Evolutionary conservation across 2,797 vertebrate species (phyloP), one percentile per base, ranked within the genome.

Genomic region (Mormyrus proboscirostris): DNA sequence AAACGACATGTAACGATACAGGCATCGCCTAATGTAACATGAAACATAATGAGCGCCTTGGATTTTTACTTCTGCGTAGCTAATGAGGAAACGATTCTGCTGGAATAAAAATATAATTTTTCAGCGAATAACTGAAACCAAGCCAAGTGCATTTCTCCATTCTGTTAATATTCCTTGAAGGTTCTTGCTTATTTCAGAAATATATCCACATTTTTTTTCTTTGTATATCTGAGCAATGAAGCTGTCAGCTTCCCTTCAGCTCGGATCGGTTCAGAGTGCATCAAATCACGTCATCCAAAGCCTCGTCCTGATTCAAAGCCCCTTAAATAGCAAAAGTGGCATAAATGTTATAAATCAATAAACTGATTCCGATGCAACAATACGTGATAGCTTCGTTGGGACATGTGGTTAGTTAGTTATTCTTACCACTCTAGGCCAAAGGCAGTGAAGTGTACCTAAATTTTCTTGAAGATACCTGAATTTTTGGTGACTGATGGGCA

Each of bases 271-370:
- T 79, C 73, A 79, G 38, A 38, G 38, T 44, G 73, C 73, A 79
- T 79, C 73, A 79, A 76, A 44, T 79, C 73, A 79, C 73, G 73
- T 79, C 73, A 79, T 19, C 38, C 73, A 79, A 79, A 44, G 73
- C 73, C 73, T 2, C 73, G 38, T 79, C 38, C 73, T 79, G 33
- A 44, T 44, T 79, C 73, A 44, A 79, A 79, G 16, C 38, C 73
- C 33, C 38, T 44, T 44, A 14, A 16, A 44, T 44, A 6, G 16
- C 73, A 41, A 79, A 38, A 44, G 12, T 19, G 69, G 38, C 38
- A 79, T 79, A 44, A 44, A 79, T 79, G 73, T 41, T 8, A 79
- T 3, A 79, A 14, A 19, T 76, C 19, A 29, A 76, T 79, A 79
- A 41, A 2, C 5, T 19, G 73, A 79, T 38, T n/a, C 14, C 14